These are phyloP conservation scores for Melieria crassipennis DNA, from an alignment of 2,888 invertebrate species.

Conservation along the genomic window DNA sequence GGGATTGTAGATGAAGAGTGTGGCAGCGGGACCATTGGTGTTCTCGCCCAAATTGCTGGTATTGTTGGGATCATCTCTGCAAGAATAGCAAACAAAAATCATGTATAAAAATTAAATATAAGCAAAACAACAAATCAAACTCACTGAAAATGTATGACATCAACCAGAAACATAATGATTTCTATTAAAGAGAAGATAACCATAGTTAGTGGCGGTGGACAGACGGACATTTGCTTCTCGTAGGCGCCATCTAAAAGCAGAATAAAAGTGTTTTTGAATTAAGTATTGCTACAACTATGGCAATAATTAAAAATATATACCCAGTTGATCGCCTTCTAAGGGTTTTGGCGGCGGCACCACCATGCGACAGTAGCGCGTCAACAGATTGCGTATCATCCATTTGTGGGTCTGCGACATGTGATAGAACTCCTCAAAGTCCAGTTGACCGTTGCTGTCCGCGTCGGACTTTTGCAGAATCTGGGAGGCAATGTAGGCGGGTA, in stretches of 20 bases:
- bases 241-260: conserved; percentile 80
- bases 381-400: conserved; percentile 64
- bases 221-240: conserved; percentile 91
- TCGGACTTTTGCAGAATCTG: conserved; percentile 77
- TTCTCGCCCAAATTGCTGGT: conserved; percentile 61
- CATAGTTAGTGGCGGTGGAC: conserved; percentile 93
- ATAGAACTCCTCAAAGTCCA: conserved; percentile 77
- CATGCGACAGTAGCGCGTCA: conserved; percentile 60
- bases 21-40: conserved; percentile 80
- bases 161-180: conserved; percentile 75
- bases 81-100: conserved; percentile 2
- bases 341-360: conserved; percentile 63
- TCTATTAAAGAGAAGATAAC: conserved; percentile 87
- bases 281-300: not conserved
- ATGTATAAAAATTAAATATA: not conserved
- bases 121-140: conserved; percentile 37
- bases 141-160: conserved; percentile 64
- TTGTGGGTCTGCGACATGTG: conserved; percentile 70
- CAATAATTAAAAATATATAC: conserved; percentile 40
- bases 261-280: not conserved
- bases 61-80: conserved; percentile 62
- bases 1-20: conserved; percentile 89
- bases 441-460: conserved; percentile 70
- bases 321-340: conserved; percentile 61
- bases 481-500: conserved; percentile 74